These are phyloP conservation scores for Bos indicus DNA, from an alignment of 2,113 vertebrate species.

Conservation along the genomic window DNA sequence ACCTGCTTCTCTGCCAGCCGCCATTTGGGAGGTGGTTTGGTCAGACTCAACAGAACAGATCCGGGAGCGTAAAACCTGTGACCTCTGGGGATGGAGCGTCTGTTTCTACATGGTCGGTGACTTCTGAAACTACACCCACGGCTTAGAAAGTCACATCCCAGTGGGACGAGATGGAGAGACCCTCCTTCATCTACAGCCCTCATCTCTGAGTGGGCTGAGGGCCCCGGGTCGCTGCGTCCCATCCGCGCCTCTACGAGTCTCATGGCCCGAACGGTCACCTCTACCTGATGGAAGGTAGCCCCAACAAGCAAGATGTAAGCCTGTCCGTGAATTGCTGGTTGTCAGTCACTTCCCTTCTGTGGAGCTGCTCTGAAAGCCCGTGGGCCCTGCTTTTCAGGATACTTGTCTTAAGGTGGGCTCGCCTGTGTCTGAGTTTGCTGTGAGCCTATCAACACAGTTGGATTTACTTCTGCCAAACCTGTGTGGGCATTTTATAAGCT, in stretches of 20 bases:
- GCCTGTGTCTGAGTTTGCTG: constrained; percentile 13
- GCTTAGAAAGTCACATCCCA: constrained; percentile 34
- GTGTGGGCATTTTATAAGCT: constrained; percentile 72
- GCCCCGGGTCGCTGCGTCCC: not conserved
- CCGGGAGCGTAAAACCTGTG: constrained; percentile 50
- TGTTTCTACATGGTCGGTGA: not conserved
- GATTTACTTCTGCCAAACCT: constrained; percentile 64
- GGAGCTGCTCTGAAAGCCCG: constrained; percentile 58
- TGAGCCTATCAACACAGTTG: constrained; percentile 24
- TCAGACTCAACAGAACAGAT: constrained; percentile 42
- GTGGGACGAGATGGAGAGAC: not conserved
- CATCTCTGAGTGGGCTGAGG: not conserved
- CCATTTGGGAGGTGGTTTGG: not conserved
- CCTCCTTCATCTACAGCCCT: not conserved
- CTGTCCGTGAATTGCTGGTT: not conserved
- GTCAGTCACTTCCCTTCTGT: constrained; percentile 25
- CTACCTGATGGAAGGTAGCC: not conserved
- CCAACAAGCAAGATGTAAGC: constrained; percentile 28
- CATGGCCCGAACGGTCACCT: not conserved
- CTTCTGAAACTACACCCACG: constrained; percentile 29
- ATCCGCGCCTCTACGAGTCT: not conserved
- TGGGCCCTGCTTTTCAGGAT: not conserved
- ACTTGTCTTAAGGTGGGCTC: not conserved
- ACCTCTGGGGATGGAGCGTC: constrained; percentile 37
- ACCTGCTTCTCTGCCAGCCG: not conserved